Percentiles rank a stretch among this genome's conserved stretches.
phyloP scores from a whole-genome alignment of 2,113 vertebrate species.

The Cacatua alba region DNA sequence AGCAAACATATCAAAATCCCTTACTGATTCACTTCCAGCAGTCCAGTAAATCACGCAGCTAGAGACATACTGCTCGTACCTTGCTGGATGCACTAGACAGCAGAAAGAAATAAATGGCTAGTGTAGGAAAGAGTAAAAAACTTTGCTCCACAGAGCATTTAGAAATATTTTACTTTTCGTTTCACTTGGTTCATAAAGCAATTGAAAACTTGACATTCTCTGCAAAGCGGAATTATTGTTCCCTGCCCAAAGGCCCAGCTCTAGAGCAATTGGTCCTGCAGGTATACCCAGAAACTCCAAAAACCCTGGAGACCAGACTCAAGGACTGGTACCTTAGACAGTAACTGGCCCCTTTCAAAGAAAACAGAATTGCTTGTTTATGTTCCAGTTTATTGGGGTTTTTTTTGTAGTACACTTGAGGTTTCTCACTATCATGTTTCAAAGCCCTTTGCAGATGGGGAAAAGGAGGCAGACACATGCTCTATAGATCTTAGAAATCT shows the following conservation, averaged over 20 bases:
- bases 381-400: background rate
- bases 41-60: background rate
- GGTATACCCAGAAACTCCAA: background rate
- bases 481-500: background rate
- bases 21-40: background rate
- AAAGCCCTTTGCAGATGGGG: background rate
- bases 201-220: background rate
- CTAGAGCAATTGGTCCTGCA: background rate
- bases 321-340: background rate
- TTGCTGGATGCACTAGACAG: background rate
- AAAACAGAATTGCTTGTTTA: background rate
- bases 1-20: background rate
- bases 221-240: background rate
- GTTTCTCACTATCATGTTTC: background rate
- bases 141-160: background rate
- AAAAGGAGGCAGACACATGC: background rate
- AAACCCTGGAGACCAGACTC: background rate
- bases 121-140: background rate
- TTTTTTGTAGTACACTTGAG: background rate
- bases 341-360: background rate
- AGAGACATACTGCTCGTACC: background rate
- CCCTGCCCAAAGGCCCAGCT: background rate
- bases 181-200: background rate
- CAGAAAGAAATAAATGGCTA: background rate
- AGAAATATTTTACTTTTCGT: background rate